These are phyloP conservation scores for Setipinna tenuifilis DNA, from an alignment of 2,797 vertebrate genomes.

Conservation along the genomic window DNA sequence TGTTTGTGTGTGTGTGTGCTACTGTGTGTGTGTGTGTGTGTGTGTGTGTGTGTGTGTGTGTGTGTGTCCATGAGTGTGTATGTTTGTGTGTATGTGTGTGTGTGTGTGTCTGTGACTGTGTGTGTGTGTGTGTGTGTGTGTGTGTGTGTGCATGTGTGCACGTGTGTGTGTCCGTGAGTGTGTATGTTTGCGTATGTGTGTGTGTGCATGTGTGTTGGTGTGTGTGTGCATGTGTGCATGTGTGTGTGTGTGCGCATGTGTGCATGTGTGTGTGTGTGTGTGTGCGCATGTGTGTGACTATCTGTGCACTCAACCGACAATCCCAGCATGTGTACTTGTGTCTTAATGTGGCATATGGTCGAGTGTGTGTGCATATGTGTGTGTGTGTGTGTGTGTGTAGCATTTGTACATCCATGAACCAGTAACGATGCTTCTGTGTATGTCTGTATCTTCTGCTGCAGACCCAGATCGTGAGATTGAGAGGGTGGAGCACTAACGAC, in stretches of 20 bases:
- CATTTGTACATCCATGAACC: neutral
- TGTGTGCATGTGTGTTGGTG: too few relatives aligned
- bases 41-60: neutral
- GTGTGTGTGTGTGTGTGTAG: too few relatives aligned
- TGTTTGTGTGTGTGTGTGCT: neutral
- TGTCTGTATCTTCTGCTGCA: neutral
- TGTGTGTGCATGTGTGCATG: too few relatives aligned
- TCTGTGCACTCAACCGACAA: too few relatives aligned
- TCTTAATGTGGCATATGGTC: too few relatives aligned
- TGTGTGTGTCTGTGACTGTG: conserved; percentile 62
- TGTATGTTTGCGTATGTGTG: too few relatives aligned
- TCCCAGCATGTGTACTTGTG: too few relatives aligned
- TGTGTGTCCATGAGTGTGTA: neutral
- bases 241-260: too few relatives aligned
- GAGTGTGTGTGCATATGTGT: too few relatives aligned
- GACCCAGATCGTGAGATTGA: neutral
- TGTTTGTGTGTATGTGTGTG: conserved; percentile 35
- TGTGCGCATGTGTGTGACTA: too few relatives aligned
- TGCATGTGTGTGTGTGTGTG: too few relatives aligned
- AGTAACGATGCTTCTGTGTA: neutral
- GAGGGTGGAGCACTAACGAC: neutral
- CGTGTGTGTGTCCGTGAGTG: neutral
- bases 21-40: neutral
- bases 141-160: neutral
- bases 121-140: neutral